Evolutionary conservation across 2,113 vertebrate species (phyloP).

Genomic region (Zosterops hypoxanthus): DNA sequence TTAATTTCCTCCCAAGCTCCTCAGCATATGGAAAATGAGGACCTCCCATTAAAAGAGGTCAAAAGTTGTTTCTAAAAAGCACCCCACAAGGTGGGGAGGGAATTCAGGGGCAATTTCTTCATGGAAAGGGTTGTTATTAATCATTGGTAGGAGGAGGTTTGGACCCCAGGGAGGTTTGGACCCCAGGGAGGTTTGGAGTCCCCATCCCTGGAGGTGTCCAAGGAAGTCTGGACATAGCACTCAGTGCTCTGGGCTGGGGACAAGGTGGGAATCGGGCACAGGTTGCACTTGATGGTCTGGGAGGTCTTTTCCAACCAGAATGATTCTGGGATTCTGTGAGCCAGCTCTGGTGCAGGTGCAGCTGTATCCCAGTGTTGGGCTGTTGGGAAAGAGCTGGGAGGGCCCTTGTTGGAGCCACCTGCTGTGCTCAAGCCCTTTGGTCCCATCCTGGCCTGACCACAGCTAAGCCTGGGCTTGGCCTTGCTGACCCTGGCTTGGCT

Average conservation of each 20-base stretch:
- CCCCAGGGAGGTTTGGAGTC: background rate
- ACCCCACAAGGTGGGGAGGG: background rate
- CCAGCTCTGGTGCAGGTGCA: background rate
- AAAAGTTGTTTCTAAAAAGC: background rate
- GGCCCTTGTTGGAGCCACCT: background rate
- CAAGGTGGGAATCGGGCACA: background rate
- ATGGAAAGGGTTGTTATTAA: background rate
- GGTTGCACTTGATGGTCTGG: accelerated
- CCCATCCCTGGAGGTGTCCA: background rate
- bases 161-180: background rate
- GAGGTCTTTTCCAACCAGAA: background rate
- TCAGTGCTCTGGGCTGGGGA: background rate
- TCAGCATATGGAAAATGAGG: background rate
- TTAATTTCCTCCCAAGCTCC: background rate
- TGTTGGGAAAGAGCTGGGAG: background rate
- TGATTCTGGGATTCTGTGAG: background rate
- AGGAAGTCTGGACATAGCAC: background rate
- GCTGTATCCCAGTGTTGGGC: background rate
- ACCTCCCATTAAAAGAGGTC: background rate
- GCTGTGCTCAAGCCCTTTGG: background rate
- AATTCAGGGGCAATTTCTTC: background rate
- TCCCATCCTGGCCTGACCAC: background rate
- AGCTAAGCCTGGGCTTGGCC: background rate
- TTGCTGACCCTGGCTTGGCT: background rate
- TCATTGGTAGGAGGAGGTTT: background rate